Percentiles rank a stretch among this genome's conserved stretches.
Evolutionary conservation across 2,113 vertebrate species (phyloP).

Genomic region (Stercorarius parasiticus): DNA sequence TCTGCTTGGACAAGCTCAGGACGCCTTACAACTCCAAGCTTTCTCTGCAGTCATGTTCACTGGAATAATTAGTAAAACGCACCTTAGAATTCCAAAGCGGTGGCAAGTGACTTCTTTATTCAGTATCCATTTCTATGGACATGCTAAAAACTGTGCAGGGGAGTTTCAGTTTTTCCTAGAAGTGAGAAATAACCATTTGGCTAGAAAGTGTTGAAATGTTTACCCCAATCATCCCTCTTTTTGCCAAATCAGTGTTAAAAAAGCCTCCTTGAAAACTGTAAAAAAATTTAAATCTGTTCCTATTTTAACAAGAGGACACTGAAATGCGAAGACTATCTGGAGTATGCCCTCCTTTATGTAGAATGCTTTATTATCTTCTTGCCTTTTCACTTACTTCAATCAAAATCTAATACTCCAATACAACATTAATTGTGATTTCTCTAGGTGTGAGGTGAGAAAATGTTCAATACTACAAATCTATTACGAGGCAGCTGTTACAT

Average conservation of each 20-base stretch:
- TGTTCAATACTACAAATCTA: neutral
- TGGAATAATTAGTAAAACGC: neutral
- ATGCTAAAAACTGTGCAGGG: neutral
- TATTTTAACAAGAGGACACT: neutral
- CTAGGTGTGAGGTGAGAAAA: neutral
- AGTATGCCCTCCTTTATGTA: neutral
- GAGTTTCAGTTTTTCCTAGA: neutral
- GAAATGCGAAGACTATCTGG: neutral
- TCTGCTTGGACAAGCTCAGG: neutral
- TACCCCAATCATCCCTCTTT: neutral
- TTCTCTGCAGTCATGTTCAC: neutral
- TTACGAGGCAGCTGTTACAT: conserved; percentile 11
- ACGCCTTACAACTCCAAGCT: neutral
- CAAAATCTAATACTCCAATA: neutral
- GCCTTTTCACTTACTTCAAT: neutral
- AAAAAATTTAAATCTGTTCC: neutral
- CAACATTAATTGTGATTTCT: neutral
- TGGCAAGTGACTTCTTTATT: neutral
- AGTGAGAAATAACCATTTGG: neutral
- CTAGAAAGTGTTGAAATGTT: neutral
- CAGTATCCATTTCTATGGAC: neutral
- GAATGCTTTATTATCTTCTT: neutral
- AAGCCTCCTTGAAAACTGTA: neutral
- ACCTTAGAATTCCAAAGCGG: neutral
- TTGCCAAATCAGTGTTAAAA: neutral